phyloP scores from a whole-genome alignment of 2,113 vertebrate genomes.

The Tychaedon coryphoeus region DNA sequence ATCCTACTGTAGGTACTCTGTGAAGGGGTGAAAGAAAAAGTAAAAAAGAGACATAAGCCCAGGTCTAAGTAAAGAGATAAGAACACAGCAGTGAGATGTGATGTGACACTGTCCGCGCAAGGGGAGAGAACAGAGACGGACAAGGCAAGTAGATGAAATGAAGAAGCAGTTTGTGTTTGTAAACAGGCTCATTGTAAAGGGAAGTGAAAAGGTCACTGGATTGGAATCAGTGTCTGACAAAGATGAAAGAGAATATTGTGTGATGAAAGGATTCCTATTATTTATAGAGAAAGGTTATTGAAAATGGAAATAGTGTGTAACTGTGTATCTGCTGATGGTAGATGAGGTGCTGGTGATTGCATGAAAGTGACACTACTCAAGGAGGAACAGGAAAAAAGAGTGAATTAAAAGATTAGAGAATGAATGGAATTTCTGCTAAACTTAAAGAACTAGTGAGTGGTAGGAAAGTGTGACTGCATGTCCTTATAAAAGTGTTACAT shows the following conservation, averaged over 20 bases:
- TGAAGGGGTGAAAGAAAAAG: background rate
- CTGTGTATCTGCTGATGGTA: background rate
- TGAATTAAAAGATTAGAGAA: background rate
- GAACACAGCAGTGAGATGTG: background rate
- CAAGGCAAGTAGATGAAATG: constrained; percentile 4
- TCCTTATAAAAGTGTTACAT: background rate
- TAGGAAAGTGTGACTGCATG: background rate
- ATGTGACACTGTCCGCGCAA: background rate
- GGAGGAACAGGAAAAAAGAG: background rate
- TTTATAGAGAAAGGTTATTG: background rate
- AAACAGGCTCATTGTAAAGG: background rate
- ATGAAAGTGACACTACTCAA: background rate
- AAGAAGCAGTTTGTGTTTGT: background rate
- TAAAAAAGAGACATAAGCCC: background rate
- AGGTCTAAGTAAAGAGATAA: background rate
- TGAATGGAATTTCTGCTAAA: background rate
- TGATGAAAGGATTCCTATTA: constrained; percentile 32
- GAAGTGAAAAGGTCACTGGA: background rate
- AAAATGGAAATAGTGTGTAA: constrained; percentile 5
- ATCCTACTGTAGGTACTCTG: background rate
- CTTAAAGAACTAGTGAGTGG: background rate
- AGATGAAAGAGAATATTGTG: constrained; percentile 8
- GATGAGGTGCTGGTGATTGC: background rate
- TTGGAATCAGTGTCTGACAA: background rate
- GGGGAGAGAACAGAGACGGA: background rate